Evolutionary conservation across 2,113 vertebrate species (phyloP), one percentile per base, ranked within the genome.

Genomic region (Siniperca chuatsi): DNA sequence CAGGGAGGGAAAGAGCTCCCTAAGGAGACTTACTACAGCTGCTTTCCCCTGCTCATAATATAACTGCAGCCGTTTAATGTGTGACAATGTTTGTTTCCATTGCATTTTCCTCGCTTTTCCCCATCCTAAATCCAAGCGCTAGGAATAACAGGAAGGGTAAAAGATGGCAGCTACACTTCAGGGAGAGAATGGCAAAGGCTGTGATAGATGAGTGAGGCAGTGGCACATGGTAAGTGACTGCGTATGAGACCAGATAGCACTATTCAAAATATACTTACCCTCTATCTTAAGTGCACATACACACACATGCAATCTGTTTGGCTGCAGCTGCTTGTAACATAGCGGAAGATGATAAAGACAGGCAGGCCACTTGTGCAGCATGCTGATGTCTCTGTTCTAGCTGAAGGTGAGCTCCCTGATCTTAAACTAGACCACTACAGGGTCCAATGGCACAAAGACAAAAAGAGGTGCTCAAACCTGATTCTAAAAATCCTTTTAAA

Each of bases 1-100:
- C 70, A 85, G 62, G 71, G 70, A 80, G 81, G 83, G 78, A 75
- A 54, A 81, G 60, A 46, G 58, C 68, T 91, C 90, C 90, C 89
- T 11, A 0, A 81, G 80, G 90, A 88, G 46, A 60, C 74, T 50
- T 52, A 35, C 40, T 77, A 73, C 92, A 92, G 92, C 93, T 87
- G 58, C 69, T 65, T 79, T 88, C 80, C 60, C 57, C 35, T 6
- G 68, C 42, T 85, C 72, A 13, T 18, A 40, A 75, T 78, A 44
- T 48, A 42, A 66, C 84, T 87, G 79, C 62, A 40, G 52, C 62
- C 46, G 16, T 81, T 71, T 70, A 84, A 90, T 90, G 69, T 73
- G 85, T 70, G 83, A 82, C 86, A 55, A 4, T 71, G 18, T 87
- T 86, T 93, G 83, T 75, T 88, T 92, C 89, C 35, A 16, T 29